phyloP scores from a whole-genome alignment of 2,888 invertebrate species.

The Gymnoscelis rufifasciata region DNA sequence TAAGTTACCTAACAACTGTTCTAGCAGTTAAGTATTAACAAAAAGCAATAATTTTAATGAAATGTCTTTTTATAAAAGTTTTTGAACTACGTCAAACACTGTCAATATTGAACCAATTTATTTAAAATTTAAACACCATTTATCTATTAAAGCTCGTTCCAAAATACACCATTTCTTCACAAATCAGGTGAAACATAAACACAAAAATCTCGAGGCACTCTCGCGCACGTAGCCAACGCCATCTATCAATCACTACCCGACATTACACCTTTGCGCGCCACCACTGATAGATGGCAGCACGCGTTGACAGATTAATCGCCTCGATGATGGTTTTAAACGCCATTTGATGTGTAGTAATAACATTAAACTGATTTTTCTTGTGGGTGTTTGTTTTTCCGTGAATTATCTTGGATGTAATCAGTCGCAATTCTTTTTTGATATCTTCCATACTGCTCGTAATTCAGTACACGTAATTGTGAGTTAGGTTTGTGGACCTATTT shows the following conservation, averaged over 20 bases:
- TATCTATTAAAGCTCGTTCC: conserved; percentile 15
- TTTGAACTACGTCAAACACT: too few relatives aligned
- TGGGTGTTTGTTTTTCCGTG: conserved; percentile 25
- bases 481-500: neutral
- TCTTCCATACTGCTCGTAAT: neutral
- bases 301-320: conserved; percentile 58
- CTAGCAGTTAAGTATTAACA: too few relatives aligned
- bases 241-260: conserved; percentile 65
- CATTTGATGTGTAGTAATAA: conserved; percentile 58
- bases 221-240: conserved; percentile 53
- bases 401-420: conserved; percentile 26
- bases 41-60: too few relatives aligned
- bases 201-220: conserved; percentile 42
- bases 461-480: neutral
- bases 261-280: conserved; percentile 61
- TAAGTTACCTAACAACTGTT: too few relatives aligned
- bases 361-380: conserved; percentile 37
- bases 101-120: too few relatives aligned
- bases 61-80: too few relatives aligned
- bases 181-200: conserved; percentile 42
- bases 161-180: conserved; percentile 23
- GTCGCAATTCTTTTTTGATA: conserved; percentile 7
- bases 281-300: conserved; percentile 70
- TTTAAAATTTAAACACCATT: conserved; percentile 3
- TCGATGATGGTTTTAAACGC: conserved; percentile 59